A percentile compares a stretch with the other conserved stretches of the same genome.
phyloP scores from a whole-genome alignment of 2,888 invertebrate species.

The Lepidochitona cinerea region DNA sequence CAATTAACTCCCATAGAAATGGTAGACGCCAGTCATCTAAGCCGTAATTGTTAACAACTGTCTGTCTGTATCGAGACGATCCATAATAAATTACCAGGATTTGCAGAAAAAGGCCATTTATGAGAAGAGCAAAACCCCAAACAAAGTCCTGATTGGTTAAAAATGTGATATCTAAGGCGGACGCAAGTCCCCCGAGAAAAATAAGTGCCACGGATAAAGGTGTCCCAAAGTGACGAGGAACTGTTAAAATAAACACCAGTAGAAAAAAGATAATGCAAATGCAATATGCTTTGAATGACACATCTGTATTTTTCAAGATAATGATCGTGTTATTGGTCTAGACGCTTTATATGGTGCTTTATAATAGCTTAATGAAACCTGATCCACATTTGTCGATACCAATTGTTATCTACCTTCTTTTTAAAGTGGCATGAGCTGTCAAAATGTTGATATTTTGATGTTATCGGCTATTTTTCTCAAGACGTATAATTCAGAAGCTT shows the following conservation, averaged over 20 bases:
- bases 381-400: no score
- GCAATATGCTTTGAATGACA: background rate
- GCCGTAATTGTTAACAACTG: slow-evolving; percentile 52
- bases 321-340: background rate
- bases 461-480: no score
- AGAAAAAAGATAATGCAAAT: background rate
- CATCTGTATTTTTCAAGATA: background rate
- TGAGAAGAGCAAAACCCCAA: slow-evolving; percentile 62
- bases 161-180: slow-evolving; percentile 53
- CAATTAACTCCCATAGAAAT: slow-evolving; percentile 50
- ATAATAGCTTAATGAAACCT: no score
- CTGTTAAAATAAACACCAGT: slow-evolving; percentile 29
- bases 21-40: slow-evolving; percentile 57
- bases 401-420: no score
- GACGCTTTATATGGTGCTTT: no score
- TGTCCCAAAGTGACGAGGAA: slow-evolving; percentile 47
- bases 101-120: slow-evolving; percentile 58
- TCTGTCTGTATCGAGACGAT: slow-evolving; percentile 39
- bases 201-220: slow-evolving; percentile 40
- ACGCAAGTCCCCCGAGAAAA: slow-evolving; percentile 54
- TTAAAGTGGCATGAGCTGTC: no score
- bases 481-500: no score
- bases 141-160: slow-evolving; percentile 66
- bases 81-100: slow-evolving; percentile 54
- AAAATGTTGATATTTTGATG: no score